phyloP scores from a whole-genome alignment of 2,888 invertebrate species.

The Nysson spinosus region DNA sequence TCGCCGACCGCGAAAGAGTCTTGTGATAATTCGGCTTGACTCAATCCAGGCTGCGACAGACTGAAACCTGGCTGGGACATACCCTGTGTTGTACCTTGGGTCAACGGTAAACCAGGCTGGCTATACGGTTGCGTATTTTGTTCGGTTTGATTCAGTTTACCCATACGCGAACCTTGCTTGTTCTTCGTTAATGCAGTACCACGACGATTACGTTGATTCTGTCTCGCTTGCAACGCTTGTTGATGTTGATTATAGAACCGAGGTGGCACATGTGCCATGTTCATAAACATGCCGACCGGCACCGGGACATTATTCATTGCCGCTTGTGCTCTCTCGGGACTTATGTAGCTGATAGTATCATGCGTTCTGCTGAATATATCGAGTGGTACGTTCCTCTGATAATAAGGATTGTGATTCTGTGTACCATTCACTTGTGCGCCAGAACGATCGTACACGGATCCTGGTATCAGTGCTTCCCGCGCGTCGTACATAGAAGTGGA shows the following conservation, averaged over 20 bases:
- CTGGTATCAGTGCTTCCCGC: constrained; percentile 95
- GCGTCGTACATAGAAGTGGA: constrained; percentile 98
- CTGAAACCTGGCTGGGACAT: constrained; percentile 86
- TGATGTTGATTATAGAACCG: constrained; percentile 87
- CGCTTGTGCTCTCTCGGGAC: constrained; percentile 88
- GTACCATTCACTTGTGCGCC: constrained; percentile 72
- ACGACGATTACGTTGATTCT: constrained; percentile 75
- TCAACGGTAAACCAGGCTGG: constrained; percentile 77
- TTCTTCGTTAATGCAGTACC: constrained; percentile 57
- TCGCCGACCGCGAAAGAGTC: constrained; percentile 90
- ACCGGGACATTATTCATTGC: constrained; percentile 91
- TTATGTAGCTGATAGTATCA: constrained; percentile 96
- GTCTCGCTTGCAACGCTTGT: constrained; percentile 82
- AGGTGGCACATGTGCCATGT: constrained; percentile 89
- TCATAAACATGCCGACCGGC: constrained; percentile 96
- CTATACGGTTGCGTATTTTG: constrained; percentile 85
- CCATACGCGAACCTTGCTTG: constrained; percentile 71
- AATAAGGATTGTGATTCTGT: constrained; percentile 75
- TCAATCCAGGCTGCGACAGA: constrained; percentile 83
- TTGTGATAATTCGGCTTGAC: constrained; percentile 87
- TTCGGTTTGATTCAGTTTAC: constrained; percentile 82
- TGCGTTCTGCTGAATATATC: constrained; percentile 85
- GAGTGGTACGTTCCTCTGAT: constrained; percentile 77
- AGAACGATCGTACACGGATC: constrained; percentile 93
- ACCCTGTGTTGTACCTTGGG: constrained; percentile 80